Evolutionary conservation across 1,140 invertebrate genomes (phyloP).

Genomic region (Drosophila hydei): DNA sequence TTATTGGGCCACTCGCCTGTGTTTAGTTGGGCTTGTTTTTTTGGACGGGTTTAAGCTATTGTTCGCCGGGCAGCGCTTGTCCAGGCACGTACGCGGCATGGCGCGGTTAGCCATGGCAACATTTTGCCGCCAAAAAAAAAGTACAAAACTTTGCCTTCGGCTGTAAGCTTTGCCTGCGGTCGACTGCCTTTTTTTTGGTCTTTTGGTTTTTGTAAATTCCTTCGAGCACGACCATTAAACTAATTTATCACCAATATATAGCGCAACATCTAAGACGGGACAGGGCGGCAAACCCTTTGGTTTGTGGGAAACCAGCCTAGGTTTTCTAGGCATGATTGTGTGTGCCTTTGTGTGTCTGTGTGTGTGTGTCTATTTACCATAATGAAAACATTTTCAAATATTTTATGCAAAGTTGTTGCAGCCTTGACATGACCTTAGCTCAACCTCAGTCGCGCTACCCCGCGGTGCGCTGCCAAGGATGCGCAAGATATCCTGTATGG

Average conservation of each 20-base stretch:
- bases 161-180: constrained; percentile 69
- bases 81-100: constrained; percentile 58
- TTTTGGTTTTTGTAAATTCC: constrained; percentile 23
- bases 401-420: constrained; percentile 77
- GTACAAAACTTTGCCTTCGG: constrained; percentile 24
- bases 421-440: constrained; percentile 74
- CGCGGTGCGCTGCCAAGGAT: constrained; percentile 41
- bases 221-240: constrained; percentile 65
- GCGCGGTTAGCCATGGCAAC: constrained; percentile 10
- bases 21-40: constrained; percentile 37
- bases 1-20: constrained; percentile 36
- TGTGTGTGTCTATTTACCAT: constrained; percentile 76
- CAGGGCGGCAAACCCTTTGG: constrained; percentile 42
- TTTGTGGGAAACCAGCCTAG: constrained; percentile 52
- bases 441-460: constrained; percentile 52
- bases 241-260: constrained; percentile 82
- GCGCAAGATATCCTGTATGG: constrained; percentile 64
- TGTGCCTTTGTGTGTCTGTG: background rate
- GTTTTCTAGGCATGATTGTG: constrained; percentile 8
- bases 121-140: constrained; percentile 19
- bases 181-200: constrained; percentile 52
- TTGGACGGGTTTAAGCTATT: constrained; percentile 41
- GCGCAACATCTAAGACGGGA: constrained; percentile 49
- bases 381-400: constrained; percentile 83
- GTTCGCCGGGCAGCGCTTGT: constrained; percentile 33